Evolutionary conservation across 2,888 invertebrate species (phyloP).

Genomic region (Pollenia amentaria): DNA sequence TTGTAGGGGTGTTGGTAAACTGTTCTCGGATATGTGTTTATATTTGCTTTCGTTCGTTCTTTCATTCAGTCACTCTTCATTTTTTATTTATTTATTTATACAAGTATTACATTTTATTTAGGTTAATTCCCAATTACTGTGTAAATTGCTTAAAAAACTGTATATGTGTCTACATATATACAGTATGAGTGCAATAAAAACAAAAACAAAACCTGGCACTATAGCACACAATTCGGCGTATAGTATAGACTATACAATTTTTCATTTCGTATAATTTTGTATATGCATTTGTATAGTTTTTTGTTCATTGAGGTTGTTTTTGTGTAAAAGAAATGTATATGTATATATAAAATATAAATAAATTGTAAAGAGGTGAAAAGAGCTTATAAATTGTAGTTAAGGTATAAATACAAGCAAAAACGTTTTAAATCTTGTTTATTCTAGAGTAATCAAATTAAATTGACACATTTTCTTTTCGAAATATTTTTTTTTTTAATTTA

Average conservation of each 20-base stretch:
- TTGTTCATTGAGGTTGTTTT: constrained; percentile 11
- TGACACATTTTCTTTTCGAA: constrained; percentile 64
- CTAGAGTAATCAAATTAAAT: constrained; percentile 61
- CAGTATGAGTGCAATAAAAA: constrained; percentile 21
- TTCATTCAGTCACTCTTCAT: constrained; percentile 55
- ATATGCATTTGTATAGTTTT: not conserved
- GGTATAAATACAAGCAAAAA: not conserved
- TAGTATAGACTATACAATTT: constrained; percentile 17
- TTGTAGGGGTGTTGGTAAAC: not conserved
- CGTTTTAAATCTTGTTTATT: constrained; percentile 39
- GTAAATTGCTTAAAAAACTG: constrained; percentile 82
- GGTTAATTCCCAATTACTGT: constrained; percentile 84
- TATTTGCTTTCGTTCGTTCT: constrained; percentile 34
- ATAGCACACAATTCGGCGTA: not conserved
- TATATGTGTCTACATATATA: constrained; percentile 33
- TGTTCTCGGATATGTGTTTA: constrained; percentile 10
- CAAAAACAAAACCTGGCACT: constrained; percentile 50
- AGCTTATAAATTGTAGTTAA: constrained; percentile 44
- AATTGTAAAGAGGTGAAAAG: constrained; percentile 48
- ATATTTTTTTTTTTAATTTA: constrained; percentile 1
- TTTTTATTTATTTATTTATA: constrained; percentile 50
- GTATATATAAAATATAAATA: constrained; percentile 40
- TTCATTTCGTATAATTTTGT: not conserved
- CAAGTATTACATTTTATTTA: constrained; percentile 80
- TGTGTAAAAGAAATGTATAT: not conserved